Percentiles rank a stretch among this genome's conserved stretches.
Conservation (phyloP, 2,113 vertebrate genomes). For the Leucopsar rothschildi region DNA sequence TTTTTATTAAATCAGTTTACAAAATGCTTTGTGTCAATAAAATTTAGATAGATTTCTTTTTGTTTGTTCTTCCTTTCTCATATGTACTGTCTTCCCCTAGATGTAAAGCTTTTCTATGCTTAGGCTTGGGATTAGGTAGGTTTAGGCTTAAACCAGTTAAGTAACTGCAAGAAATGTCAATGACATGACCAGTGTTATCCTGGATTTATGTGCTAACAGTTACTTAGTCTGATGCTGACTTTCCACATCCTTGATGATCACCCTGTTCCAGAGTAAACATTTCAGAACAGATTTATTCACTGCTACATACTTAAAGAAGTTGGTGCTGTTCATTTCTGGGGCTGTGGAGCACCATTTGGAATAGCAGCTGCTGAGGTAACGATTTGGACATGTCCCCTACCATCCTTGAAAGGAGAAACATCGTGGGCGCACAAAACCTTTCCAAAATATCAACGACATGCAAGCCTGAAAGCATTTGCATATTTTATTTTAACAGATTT, state of each 20-base stretch:
- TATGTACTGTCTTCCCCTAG: not conserved
- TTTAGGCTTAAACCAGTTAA: not conserved
- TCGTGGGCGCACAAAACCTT: not conserved
- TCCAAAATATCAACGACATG: slow-evolving; percentile 1
- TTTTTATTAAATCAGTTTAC: not conserved
- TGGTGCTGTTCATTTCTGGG: slow-evolving; percentile 48
- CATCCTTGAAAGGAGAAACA: slow-evolving; percentile 54
- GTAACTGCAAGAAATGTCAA: not conserved
- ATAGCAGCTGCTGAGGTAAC: slow-evolving; percentile 46
- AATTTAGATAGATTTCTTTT: not conserved
- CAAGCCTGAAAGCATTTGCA: slow-evolving; percentile 35
- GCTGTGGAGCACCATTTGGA: slow-evolving; percentile 41
- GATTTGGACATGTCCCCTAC: slow-evolving; percentile 3
- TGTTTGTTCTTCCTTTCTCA: not conserved
- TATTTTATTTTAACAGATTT: slow-evolving; percentile 44
- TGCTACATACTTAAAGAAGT: not conserved
- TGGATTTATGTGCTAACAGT: not conserved
- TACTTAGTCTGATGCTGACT: not conserved
- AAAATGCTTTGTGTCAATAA: not conserved
- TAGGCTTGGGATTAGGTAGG: not conserved
- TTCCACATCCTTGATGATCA: not conserved
- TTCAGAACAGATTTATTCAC: slow-evolving; percentile 44
- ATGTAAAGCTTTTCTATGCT: not conserved
- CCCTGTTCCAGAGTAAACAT: not conserved
- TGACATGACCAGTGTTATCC: not conserved